phyloP scores from a whole-genome alignment of 2,797 vertebrate genomes.

The Serranus cabrilla region DNA sequence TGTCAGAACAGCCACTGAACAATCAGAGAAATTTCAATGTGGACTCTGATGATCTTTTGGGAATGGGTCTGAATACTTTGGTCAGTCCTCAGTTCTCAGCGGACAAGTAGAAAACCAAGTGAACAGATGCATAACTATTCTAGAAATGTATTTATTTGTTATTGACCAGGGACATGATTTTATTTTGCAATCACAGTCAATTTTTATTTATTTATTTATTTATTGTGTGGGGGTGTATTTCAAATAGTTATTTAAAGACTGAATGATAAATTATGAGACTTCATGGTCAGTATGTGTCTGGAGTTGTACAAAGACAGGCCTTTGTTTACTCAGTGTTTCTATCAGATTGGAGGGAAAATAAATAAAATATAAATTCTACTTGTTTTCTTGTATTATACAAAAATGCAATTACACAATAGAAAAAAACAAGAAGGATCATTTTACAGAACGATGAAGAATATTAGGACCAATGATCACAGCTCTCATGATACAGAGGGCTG shows the following conservation, averaged over 20 bases:
- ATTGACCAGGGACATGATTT: constrained; percentile 27
- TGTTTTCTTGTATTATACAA: not conserved
- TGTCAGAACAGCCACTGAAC: constrained; percentile 32
- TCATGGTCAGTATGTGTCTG: constrained; percentile 3
- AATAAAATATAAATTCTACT: constrained; percentile 14
- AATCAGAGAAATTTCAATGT: constrained; percentile 60
- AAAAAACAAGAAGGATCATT: not conserved
- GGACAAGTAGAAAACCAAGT: constrained; percentile 46
- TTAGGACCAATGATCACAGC: not conserved
- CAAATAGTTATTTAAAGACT: constrained; percentile 35
- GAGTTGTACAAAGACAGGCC: constrained; percentile 8
- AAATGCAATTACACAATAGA: not conserved
- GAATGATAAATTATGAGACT: not conserved
- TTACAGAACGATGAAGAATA: not conserved
- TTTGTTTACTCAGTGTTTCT: constrained; percentile 25
- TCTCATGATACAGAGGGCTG: not conserved
- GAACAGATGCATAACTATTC: not conserved
- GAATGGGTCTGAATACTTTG: constrained; percentile 66
- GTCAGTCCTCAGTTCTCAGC: constrained; percentile 79
- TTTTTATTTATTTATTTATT: constrained; percentile 66
- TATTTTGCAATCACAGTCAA: not conserved
- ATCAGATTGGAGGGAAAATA: constrained; percentile 32
- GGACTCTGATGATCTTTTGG: constrained; percentile 81
- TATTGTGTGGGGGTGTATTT: constrained; percentile 47
- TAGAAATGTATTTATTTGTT: not conserved